These are phyloP conservation scores for Nesogale talazaci DNA, from an alignment of 2,113 vertebrate genomes.

Conservation along the genomic window DNA sequence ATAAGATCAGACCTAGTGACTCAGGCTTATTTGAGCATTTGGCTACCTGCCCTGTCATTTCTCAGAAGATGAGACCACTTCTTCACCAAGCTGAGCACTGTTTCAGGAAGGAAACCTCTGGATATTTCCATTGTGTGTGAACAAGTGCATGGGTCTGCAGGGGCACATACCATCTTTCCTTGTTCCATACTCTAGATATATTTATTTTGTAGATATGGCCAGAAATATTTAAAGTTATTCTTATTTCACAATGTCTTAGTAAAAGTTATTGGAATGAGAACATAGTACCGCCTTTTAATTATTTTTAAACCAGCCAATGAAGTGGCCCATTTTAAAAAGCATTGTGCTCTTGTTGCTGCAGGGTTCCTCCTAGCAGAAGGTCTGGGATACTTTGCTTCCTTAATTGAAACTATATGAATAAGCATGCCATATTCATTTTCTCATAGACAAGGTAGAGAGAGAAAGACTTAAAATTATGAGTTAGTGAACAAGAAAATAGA, in stretches of 20 bases:
- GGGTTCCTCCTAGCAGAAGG: background rate
- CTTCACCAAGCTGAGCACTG: background rate
- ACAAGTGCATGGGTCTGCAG: background rate
- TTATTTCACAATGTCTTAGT: background rate
- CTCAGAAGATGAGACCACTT: constrained; percentile 32
- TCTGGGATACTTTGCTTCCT: background rate
- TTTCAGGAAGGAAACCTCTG: background rate
- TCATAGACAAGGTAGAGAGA: background rate
- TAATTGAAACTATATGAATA: background rate
- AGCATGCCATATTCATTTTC: background rate
- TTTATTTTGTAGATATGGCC: background rate
- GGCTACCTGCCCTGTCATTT: constrained; percentile 22
- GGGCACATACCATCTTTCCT: background rate
- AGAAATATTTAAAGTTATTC: background rate
- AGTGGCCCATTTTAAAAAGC: background rate
- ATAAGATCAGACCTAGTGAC: background rate
- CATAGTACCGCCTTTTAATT: background rate
- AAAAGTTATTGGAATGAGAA: constrained; percentile 13
- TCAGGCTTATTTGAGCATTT: constrained; percentile 19
- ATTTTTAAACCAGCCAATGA: background rate
- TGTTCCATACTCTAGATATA: background rate
- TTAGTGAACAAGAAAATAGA: background rate
- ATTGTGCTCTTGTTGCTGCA: background rate
- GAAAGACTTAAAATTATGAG: background rate
- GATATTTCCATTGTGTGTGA: background rate